These are phyloP conservation scores for Chinchilla lanigera DNA, from an alignment of 2,113 vertebrate species.

Conservation along the genomic window DNA sequence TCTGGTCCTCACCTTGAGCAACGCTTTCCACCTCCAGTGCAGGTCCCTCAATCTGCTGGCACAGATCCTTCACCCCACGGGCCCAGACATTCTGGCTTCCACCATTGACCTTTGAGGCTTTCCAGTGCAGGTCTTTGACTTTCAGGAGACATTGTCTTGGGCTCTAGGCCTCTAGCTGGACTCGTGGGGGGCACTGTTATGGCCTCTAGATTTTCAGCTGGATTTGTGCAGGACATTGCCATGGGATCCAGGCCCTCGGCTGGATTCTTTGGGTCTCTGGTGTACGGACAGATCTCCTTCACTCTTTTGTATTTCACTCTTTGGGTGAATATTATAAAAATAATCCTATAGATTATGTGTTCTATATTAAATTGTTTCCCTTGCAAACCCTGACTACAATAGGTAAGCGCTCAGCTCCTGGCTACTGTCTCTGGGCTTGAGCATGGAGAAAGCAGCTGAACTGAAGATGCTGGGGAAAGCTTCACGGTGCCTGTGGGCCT, in stretches of 20 bases:
- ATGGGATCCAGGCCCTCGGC: neutral
- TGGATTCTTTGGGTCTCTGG: neutral
- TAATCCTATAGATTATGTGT: neutral
- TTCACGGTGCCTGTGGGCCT: no score
- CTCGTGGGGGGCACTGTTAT: neutral
- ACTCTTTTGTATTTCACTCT: neutral
- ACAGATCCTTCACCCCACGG: neutral
- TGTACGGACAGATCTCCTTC: neutral
- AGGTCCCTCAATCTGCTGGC: no score
- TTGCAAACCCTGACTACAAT: neutral
- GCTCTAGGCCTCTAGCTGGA: neutral
- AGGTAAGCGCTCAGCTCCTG: neutral
- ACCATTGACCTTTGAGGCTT: neutral
- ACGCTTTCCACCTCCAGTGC: neutral
- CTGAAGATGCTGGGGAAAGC: neutral
- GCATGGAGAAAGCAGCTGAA: neutral
- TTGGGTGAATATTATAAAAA: neutral
- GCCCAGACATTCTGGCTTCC: neutral
- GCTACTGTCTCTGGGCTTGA: no score
- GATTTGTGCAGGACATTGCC: neutral
- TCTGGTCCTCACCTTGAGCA: neutral
- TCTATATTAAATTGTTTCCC: neutral
- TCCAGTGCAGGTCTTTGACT: neutral
- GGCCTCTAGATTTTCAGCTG: neutral
- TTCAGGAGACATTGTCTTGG: neutral